phyloP scores from a whole-genome alignment of 2,113 vertebrate species.

The Cyanocitta stelleri region DNA sequence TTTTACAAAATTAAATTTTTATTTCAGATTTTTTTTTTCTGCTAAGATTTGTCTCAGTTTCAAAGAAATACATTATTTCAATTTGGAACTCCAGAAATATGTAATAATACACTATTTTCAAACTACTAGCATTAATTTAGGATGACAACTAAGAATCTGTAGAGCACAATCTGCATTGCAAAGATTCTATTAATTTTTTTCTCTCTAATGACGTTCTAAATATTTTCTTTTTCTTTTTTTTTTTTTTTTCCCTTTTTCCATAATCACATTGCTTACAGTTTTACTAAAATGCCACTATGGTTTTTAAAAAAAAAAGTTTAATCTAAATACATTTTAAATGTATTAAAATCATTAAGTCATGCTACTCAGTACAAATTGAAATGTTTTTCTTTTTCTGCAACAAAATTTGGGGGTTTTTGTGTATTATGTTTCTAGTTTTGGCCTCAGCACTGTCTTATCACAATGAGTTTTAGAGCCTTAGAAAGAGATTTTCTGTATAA shows the following conservation, averaged over 20 bases:
- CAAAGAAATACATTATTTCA: background rate
- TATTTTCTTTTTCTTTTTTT: background rate
- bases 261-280: background rate
- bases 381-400: background rate
- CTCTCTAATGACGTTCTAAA: background rate
- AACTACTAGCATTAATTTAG: background rate
- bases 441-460: background rate
- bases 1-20: background rate
- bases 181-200: background rate
- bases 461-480: background rate
- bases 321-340: background rate
- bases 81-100: background rate
- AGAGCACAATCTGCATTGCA: background rate
- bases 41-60: background rate
- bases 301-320: background rate
- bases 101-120: background rate
- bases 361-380: background rate
- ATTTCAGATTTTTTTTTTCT: background rate
- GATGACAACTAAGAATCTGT: background rate
- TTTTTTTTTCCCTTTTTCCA: background rate
- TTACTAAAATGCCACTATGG: background rate
- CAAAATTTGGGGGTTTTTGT: accelerated
- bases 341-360: background rate
- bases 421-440: background rate
- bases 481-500: background rate